Percentiles rank a stretch among this genome's conserved stretches.
Evolutionary conservation across 1,140 invertebrate species (phyloP).

Genomic region (Brachionus paranguensis): DNA sequence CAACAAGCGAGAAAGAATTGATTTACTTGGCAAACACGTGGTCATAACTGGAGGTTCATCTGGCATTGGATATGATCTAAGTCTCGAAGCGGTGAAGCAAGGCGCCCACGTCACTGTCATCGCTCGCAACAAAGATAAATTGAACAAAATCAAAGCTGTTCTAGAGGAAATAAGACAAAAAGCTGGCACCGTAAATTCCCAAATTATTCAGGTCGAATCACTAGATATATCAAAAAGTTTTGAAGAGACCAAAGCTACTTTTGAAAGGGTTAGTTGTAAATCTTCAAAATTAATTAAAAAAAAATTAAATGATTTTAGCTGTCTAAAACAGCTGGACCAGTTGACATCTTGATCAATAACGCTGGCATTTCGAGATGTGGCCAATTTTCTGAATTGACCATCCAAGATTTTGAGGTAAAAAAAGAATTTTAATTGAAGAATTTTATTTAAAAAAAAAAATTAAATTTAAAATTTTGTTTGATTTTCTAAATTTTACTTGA

Average conservation of each 20-base stretch:
- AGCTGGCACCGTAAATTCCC: background rate
- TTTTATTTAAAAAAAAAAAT: background rate
- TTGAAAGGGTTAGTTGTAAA: background rate
- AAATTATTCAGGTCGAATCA: conserved; percentile 30
- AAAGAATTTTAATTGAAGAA: background rate
- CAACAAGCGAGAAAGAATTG: conserved; percentile 27
- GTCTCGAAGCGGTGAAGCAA: background rate
- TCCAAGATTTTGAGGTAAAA: conserved; percentile 28
- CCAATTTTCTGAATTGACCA: background rate
- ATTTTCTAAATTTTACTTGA: background rate
- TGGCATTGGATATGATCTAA: conserved; percentile 19
- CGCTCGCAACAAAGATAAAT: background rate
- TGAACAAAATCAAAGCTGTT: background rate
- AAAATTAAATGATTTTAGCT: background rate
- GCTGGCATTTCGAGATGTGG: conserved; percentile 32
- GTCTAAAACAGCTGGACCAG: background rate
- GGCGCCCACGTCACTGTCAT: conserved; percentile 20
- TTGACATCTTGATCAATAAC: conserved; percentile 40
- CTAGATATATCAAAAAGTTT: conserved; percentile 30
- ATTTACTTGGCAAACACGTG: conserved; percentile 21
- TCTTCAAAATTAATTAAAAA: too few relatives aligned
- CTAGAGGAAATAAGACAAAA: background rate
- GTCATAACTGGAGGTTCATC: conserved; percentile 39
- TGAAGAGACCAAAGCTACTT: background rate
- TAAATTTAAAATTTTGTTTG: background rate